A percentile compares a stretch with the other conserved stretches of the same genome.
Conservation (phyloP, 1,140 invertebrate genomes). For the Aphidius ervi region DNA sequence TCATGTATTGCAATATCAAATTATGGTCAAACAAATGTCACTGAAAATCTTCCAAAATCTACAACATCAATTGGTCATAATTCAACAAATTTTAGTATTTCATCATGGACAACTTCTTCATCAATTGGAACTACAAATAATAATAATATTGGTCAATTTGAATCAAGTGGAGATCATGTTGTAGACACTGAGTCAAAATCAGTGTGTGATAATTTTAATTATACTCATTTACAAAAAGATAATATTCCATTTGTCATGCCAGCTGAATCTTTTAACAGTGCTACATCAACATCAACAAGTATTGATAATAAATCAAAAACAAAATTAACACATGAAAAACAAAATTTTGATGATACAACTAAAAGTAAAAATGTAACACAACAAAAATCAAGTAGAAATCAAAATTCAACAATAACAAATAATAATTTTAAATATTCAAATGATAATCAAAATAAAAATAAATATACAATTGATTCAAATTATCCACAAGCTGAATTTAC, state of each 20-base stretch:
- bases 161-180: conserved; percentile 31
- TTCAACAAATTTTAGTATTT: conserved; percentile 50
- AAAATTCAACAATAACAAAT: conserved; percentile 26
- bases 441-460: conserved; percentile 42
- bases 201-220: conserved; percentile 46
- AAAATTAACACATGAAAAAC: conserved; percentile 34
- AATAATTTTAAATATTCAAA: conserved; percentile 38
- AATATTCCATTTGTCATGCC: conserved; percentile 30
- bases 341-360: conserved; percentile 33
- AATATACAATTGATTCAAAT: conserved; percentile 44
- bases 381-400: conserved; percentile 26
- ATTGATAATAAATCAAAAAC: conserved; percentile 39
- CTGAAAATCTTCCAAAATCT: conserved; percentile 38
- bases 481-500: conserved; percentile 42
- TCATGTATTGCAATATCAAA: conserved; percentile 37
- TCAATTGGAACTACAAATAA: conserved; percentile 27
- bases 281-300: conserved; percentile 18
- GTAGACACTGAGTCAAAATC: conserved; percentile 39
- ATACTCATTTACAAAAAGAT: conserved; percentile 43
- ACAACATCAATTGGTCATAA: conserved; percentile 49
- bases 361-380: conserved; percentile 36
- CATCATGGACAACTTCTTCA: conserved; percentile 51
- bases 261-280: conserved; percentile 19
- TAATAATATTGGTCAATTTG: conserved; percentile 38
- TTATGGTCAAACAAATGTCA: conserved; percentile 39